Evolutionary conservation across 1,140 invertebrate species (phyloP).

Genomic region (Popillia japonica): DNA sequence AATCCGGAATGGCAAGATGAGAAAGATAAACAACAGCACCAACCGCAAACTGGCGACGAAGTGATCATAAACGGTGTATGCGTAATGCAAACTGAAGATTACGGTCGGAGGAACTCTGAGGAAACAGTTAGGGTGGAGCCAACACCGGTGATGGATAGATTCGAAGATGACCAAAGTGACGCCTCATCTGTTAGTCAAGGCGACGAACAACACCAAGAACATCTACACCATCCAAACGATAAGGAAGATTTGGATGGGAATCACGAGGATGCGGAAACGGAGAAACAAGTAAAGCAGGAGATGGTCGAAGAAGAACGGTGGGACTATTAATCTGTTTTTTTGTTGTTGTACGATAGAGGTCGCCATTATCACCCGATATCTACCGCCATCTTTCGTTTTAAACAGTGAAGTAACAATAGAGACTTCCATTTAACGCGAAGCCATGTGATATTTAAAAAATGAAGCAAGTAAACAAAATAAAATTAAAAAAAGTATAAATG

Average conservation of each 20-base stretch:
- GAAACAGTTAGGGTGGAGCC: conserved; percentile 78
- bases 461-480: background rate
- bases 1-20: conserved; percentile 90
- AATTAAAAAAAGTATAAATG: conserved; percentile 20
- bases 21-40: conserved; percentile 62
- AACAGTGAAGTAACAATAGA: background rate
- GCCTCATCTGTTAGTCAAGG: conserved; percentile 62
- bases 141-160: conserved; percentile 69
- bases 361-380: background rate
- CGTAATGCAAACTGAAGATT: conserved; percentile 84
- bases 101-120: conserved; percentile 69
- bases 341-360: conserved; percentile 12
- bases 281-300: conserved; percentile 47
- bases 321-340: conserved; percentile 56
- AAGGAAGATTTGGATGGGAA: conserved; percentile 46
- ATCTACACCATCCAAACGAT: conserved; percentile 54
- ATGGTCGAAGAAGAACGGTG: conserved; percentile 58
- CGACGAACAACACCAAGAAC: conserved; percentile 46
- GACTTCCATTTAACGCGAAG: conserved; percentile 26
- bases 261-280: conserved; percentile 41
- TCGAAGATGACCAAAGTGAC: conserved; percentile 68
- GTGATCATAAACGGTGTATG: conserved; percentile 92
- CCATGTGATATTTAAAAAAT: conserved; percentile 27
- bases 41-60: conserved; percentile 68
- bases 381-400: conserved; percentile 8